Evolutionary conservation across 2,113 vertebrate species (phyloP), one percentile per base, ranked within the genome.

Genomic region (Cyanoliseus patagonus): DNA sequence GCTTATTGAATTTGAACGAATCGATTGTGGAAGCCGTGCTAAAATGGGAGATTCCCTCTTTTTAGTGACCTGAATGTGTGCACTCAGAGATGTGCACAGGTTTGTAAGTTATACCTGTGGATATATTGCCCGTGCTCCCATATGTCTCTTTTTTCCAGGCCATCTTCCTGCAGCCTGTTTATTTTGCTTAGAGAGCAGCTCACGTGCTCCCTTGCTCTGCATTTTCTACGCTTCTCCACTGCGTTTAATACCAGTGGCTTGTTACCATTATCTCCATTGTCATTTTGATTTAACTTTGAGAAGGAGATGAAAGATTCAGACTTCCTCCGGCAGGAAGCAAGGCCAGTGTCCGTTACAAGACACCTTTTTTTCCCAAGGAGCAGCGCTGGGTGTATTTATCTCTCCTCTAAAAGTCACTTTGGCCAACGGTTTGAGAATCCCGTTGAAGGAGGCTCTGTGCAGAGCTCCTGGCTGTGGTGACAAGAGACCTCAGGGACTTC

Each of bases 401-500:
- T 57, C 81, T 83, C 61, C 73, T 94, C 66, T 15, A 30, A 85
- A 96, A 92, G 96, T 92, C 78, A 84, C 96, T 95, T 83, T 93
- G 96, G 86, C 47, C 1, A 62, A 25, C 31, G 86, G 68, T 20
- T 87, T 8, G 85, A 77, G 81, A 42, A 73, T 52, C 28, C 6
- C 2, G 5, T 12, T 57, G 87, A 84, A 53, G 91, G 67, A n/a
- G 67, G 73, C 69, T 61, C 39, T 31, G 37, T 15, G 73, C 90
- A 44, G 66, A 66, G 92, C 92, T 90, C 85, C 95, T 85, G 64
- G 49, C 94, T 22, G 35, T 59, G 33, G 94, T 90, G 95, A 97
- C 86, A 95, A 95, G 73, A 94, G 97, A 96, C 97, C 95, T 96
- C 83, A 35, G 97, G 97, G 97, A 95, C 94, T 73, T 95, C 95